Evolutionary conservation across 2,797 vertebrate genomes (phyloP).

Genomic region (Huso huso): DNA sequence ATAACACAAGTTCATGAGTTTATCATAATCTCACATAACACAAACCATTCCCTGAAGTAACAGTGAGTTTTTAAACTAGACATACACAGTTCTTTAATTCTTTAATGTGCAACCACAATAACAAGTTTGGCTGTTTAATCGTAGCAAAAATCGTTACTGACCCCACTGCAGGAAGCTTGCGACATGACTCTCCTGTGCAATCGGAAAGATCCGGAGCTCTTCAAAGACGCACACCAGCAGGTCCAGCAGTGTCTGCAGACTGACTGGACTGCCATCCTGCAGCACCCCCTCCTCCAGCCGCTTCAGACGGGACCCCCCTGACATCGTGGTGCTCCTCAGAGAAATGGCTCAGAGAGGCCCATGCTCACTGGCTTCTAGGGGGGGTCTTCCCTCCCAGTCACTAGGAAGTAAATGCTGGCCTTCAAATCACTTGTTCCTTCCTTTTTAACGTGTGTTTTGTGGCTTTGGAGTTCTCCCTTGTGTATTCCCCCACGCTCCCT

Average conservation of each 20-base stretch:
- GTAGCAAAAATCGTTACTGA: conserved; percentile 43
- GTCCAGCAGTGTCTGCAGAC: conserved; percentile 72
- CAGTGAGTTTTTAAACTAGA: too few species aligned
- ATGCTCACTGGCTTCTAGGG: not conserved
- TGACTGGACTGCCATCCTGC: conserved; percentile 45
- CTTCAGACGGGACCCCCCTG: conserved; percentile 45
- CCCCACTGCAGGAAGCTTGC: conserved; percentile 70
- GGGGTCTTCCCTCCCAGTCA: conserved; percentile 4
- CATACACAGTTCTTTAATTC: too few species aligned
- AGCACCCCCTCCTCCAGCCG: conserved; percentile 38
- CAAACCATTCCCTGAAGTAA: too few species aligned
- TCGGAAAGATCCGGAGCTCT: conserved; percentile 60
- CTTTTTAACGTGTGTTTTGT: too few species aligned
- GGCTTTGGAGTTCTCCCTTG: too few species aligned
- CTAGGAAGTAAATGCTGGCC: not conserved
- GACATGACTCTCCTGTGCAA: conserved; percentile 65
- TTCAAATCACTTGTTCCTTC: too few species aligned
- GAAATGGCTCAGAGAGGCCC: conserved; percentile 1
- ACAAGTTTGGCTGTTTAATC: not conserved
- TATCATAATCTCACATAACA: too few species aligned
- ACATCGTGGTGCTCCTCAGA: conserved; percentile 40
- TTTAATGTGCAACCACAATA: too few species aligned
- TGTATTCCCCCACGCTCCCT: too few species aligned
- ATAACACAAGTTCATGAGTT: too few species aligned
- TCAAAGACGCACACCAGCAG: conserved; percentile 73